Percentiles rank a stretch among this genome's conserved stretches.
These are phyloP conservation scores for Hylaeus anthracinus DNA, from an alignment of 1,140 invertebrate species.

Conservation along the genomic window DNA sequence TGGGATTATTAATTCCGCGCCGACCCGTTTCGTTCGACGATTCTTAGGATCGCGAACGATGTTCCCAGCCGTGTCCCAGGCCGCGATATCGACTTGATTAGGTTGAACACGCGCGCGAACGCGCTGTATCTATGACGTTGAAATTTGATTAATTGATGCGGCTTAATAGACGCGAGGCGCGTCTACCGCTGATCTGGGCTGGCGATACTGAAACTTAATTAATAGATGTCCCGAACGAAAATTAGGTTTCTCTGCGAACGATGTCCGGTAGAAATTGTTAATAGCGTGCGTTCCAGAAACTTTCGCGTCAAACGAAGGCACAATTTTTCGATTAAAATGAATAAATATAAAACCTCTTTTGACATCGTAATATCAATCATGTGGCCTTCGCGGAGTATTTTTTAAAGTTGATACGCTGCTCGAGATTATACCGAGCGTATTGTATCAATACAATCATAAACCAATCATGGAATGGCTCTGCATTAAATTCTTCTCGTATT, in stretches of 20 bases:
- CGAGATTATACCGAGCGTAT: too few relatives aligned
- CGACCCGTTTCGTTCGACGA: not conserved
- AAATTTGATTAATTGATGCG: constrained; percentile 39
- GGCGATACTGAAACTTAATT: constrained; percentile 39
- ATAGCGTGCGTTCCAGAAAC: not conserved
- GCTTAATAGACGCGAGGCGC: constrained; percentile 23
- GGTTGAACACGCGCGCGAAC: not conserved
- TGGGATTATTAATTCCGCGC: too few relatives aligned
- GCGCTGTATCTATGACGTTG: not conserved
- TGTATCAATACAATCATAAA: too few relatives aligned
- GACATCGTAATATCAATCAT: too few relatives aligned
- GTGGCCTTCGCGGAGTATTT: too few relatives aligned
- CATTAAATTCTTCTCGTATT: too few relatives aligned
- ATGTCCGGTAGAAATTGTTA: constrained; percentile 12
- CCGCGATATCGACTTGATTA: constrained; percentile 12
- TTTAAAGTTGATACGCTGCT: too few relatives aligned
- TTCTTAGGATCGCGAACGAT: not conserved
- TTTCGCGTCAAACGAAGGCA: too few relatives aligned
- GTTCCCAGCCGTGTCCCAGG: not conserved
- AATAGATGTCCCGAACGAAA: constrained; percentile 19
- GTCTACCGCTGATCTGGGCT: constrained; percentile 32
- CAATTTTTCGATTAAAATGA: too few relatives aligned
- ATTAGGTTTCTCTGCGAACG: constrained; percentile 8
- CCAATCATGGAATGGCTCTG: too few relatives aligned
- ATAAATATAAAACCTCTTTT: too few relatives aligned